Conservation (phyloP, 2,888 invertebrate genomes). For the Melangyna quadrimaculata region DNA sequence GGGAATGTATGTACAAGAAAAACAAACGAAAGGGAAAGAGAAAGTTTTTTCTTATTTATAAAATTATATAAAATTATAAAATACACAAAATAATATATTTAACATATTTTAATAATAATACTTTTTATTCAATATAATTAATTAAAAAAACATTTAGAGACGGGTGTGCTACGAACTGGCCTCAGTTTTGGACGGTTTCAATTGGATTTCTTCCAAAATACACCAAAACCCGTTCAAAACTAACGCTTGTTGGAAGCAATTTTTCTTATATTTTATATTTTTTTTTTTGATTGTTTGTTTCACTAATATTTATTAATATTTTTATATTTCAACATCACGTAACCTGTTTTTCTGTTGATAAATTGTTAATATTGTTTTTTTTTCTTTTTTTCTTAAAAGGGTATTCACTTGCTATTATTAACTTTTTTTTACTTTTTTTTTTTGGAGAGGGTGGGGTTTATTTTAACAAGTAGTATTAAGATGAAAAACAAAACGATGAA, state of each 20-base stretch:
- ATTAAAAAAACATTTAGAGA: slow-evolving; percentile 66
- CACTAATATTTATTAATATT: slow-evolving; percentile 53
- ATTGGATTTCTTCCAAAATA: slow-evolving; percentile 80
- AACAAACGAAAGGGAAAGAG: slow-evolving; percentile 62
- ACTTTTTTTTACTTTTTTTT: slow-evolving; percentile 8
- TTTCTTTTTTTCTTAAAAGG: slow-evolving; percentile 38
- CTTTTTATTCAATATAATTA: slow-evolving; percentile 34
- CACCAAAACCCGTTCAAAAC: slow-evolving; percentile 82
- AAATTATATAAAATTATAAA: slow-evolving; percentile 2
- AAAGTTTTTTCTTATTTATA: slow-evolving; percentile 15
- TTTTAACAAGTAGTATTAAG: slow-evolving; percentile 49
- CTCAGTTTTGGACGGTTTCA: slow-evolving; percentile 82
- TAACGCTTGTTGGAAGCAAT: slow-evolving; percentile 78
- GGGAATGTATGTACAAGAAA: slow-evolving; percentile 71
- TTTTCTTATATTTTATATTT: slow-evolving; percentile 28
- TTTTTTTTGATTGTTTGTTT: slow-evolving; percentile 44
- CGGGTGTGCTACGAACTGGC: slow-evolving; percentile 77
- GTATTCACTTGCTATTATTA: slow-evolving; percentile 57
- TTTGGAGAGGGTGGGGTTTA: slow-evolving; percentile 31
- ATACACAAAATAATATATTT: slow-evolving; percentile 29
- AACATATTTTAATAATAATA: slow-evolving; percentile 10
- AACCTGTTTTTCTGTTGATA: slow-evolving; percentile 63
- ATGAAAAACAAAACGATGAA: slow-evolving; percentile 27
- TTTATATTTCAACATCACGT: slow-evolving; percentile 57
- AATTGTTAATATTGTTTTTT: not conserved